Base-by-base conservation (phyloP, 2,888 invertebrate genomes). In the Augiades crinisus region DNA sequence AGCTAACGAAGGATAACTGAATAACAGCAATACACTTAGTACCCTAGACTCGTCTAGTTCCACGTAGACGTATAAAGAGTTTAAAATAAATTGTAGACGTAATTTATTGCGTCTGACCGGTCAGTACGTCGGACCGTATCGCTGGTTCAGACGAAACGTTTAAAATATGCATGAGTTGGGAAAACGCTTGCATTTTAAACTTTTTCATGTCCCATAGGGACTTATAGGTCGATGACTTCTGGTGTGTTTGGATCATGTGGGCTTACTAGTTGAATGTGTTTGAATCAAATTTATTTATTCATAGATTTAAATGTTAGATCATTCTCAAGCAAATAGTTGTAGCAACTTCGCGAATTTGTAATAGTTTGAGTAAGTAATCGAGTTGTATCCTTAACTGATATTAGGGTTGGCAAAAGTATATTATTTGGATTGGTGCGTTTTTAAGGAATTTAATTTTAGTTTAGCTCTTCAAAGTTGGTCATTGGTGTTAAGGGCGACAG, bases 101-200 rank as follows among this genome's bases (percentile, higher is more conserved):
- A 36, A 36, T 36, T 36, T 36, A 36, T 36, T 16, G 33, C 36
- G 36, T 17, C 36, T 10, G 19, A n/a, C 12, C 37, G 12, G 21
- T 12, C 21, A 21, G 12, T 37, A 37, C 21, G 16, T 31, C 13
- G 36, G 10, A 27, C 27, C 10, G 27, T 36, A 5, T 19, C 17
- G 36, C n/a, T 10, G 16, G n/a, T 17, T n/a, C 17, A 36, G 17
- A 36, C 36, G 17, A 10, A 36, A 17, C 27, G 27, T 37, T 37
- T 37, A 21, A 19, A 37, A 10, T 19, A 37, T 37, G 19, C 21
- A 37, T 21, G 37, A 37, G 37, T 37, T 21, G 19, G 19, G 19
- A 17, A 21, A 13, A 12, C 21, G 0, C 5, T n/a, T 10, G 37
- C 19, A 37, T 12, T 21, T 37, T 37, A n/a, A 19, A 12, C 37